These are phyloP conservation scores for Takifugu ocellatus DNA, from an alignment of 2,797 vertebrate genomes.

Conservation along the genomic window DNA sequence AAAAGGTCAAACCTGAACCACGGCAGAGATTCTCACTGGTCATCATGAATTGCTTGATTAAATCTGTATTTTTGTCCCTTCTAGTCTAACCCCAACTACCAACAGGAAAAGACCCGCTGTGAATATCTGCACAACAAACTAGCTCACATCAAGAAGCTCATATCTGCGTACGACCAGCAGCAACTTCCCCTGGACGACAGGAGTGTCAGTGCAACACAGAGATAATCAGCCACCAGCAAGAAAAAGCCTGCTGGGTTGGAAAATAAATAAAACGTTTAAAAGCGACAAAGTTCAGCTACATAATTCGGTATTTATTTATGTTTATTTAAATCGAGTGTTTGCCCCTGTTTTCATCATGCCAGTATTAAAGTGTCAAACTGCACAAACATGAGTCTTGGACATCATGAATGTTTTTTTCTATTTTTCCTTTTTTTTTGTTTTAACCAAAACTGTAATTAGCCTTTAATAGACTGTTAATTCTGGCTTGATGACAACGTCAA, in stretches of 20 bases:
- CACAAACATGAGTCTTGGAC: no score
- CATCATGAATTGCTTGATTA: no score
- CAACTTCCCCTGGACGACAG: conserved; percentile 66
- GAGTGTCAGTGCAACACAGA: conserved; percentile 12
- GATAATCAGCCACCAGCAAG: background rate
- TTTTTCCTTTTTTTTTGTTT: conserved; percentile 20
- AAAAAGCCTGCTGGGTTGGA: conserved; percentile 15
- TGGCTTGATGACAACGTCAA: conserved; percentile 23
- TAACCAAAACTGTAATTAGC: conserved; percentile 7
- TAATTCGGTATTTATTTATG: background rate
- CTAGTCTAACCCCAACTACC: conserved; percentile 90
- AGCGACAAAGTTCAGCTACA: conserved; percentile 14
- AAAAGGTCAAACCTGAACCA: conserved; percentile 78
- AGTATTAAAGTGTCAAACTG: conserved; percentile 9
- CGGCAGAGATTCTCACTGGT: background rate
- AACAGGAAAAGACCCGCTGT: conserved; percentile 87
- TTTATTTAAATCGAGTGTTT: conserved; percentile 29
- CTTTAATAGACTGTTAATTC: conserved; percentile 28
- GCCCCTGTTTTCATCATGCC: conserved; percentile 34
- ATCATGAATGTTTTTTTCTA: conserved; percentile 7
- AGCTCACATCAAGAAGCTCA: conserved; percentile 92
- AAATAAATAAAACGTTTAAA: conserved; percentile 22
- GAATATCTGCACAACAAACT: conserved; percentile 96
- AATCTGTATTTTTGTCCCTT: conserved; percentile 4
- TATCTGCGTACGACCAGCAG: conserved; percentile 87